These are phyloP conservation scores for Plebejus argus DNA, from an alignment of 2,888 invertebrate genomes.

Conservation along the genomic window DNA sequence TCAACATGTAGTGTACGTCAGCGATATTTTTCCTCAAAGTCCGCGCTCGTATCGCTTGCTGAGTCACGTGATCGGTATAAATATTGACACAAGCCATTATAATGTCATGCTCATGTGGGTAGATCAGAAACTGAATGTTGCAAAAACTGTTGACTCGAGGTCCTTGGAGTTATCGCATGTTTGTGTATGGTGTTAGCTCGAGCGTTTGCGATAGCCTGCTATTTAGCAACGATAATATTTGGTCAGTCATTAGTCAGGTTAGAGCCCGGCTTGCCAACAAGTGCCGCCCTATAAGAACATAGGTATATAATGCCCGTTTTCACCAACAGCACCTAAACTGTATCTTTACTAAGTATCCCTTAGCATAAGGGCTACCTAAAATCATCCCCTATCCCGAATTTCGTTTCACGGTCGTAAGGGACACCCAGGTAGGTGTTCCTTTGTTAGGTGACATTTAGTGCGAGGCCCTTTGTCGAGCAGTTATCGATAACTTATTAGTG, in stretches of 20 bases:
- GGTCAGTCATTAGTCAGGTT: not conserved
- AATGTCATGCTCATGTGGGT: not conserved
- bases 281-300: not conserved
- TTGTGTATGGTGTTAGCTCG: not conserved
- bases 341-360: too few relatives aligned
- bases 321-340: too few relatives aligned
- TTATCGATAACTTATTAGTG: too few relatives aligned
- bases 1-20: not conserved
- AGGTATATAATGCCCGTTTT: too few relatives aligned
- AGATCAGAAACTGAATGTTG: slow-evolving; percentile 1
- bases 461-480: too few relatives aligned
- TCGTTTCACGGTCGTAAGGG: too few relatives aligned
- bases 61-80: not conserved
- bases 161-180: slow-evolving; percentile 11
- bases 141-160: slow-evolving; percentile 1
- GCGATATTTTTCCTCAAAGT: not conserved
- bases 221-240: slow-evolving; percentile 12
- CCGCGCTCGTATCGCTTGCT: not conserved
- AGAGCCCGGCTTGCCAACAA: not conserved
- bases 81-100: slow-evolving; percentile 7
- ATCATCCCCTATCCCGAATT: too few relatives aligned
- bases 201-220: slow-evolving; percentile 1
- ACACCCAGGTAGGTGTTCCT: too few relatives aligned
- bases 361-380: too few relatives aligned
- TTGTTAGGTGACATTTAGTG: too few relatives aligned